phyloP scores from a whole-genome alignment of 2,113 vertebrate genomes.

The Ciconia stormi region DNA sequence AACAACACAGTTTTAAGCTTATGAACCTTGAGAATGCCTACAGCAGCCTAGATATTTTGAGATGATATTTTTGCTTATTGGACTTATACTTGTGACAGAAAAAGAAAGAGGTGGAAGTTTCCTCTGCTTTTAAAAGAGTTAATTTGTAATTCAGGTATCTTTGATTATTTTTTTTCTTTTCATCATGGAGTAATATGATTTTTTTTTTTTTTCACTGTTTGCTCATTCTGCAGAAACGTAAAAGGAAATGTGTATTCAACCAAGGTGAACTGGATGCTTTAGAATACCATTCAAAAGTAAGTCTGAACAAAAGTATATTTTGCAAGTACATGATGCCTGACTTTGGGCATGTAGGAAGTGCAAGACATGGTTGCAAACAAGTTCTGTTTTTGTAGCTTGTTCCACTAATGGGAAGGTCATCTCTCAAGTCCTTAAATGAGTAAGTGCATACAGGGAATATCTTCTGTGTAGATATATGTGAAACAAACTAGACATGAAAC shows the following conservation, averaged over 20 bases:
- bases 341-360: rapidly evolving
- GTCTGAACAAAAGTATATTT: not conserved
- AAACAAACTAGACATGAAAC: not conserved
- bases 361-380: not conserved
- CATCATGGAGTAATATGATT: not conserved
- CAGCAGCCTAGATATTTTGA: not conserved
- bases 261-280: conserved; percentile 88
- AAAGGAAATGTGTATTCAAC: conserved; percentile 83
- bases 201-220: not conserved
- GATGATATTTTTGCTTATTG: not conserved
- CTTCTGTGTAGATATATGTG: not conserved
- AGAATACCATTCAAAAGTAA: conserved; percentile 86
- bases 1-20: not conserved
- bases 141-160: not conserved
- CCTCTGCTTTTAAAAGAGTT: not conserved
- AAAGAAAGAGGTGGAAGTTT: not conserved
- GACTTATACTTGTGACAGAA: not conserved
- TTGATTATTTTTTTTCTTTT: not conserved
- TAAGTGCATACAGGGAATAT: not conserved
- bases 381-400: not conserved
- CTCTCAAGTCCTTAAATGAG: not conserved
- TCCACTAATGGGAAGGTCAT: not conserved
- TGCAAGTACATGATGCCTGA: not conserved
- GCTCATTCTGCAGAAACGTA: conserved; percentile 79
- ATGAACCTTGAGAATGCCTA: not conserved